phyloP scores from a whole-genome alignment of 2,113 vertebrate species.

The Phalacrocorax pelagicus region DNA sequence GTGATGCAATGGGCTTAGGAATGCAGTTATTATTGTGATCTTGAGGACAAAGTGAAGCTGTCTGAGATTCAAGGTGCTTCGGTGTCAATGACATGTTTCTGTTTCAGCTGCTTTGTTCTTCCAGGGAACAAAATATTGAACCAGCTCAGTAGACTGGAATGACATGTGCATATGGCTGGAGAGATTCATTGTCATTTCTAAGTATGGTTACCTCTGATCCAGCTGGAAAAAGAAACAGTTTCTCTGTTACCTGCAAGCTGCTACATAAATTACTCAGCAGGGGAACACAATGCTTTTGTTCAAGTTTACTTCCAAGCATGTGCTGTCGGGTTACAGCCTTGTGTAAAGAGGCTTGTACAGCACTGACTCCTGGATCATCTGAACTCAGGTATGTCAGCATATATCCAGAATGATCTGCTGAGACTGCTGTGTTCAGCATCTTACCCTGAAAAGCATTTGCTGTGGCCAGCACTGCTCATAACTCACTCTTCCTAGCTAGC shows the following conservation, averaged over 20 bases:
- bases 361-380: not conserved
- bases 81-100: not conserved
- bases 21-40: not conserved
- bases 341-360: not conserved
- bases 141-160: not conserved
- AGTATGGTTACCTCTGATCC: not conserved
- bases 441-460: not conserved
- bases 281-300: not conserved
- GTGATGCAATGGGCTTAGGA: not conserved
- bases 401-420: not conserved
- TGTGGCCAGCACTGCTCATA: not conserved
- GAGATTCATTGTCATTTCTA: not conserved
- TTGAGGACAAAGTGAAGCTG: not conserved
- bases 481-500: not conserved
- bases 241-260: not conserved
- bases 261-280: not conserved
- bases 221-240: not conserved
- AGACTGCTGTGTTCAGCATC: not conserved
- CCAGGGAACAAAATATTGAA: not conserved
- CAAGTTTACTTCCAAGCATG: not conserved
- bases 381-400: not conserved
- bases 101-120: not conserved
- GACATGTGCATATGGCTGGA: rapidly evolving
- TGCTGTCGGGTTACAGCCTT: not conserved
- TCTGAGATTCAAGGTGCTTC: not conserved